Percentiles rank a stretch among this genome's conserved stretches.
phyloP scores from a whole-genome alignment of 2,888 invertebrate genomes.

The Minunthozetes semirufus region DNA sequence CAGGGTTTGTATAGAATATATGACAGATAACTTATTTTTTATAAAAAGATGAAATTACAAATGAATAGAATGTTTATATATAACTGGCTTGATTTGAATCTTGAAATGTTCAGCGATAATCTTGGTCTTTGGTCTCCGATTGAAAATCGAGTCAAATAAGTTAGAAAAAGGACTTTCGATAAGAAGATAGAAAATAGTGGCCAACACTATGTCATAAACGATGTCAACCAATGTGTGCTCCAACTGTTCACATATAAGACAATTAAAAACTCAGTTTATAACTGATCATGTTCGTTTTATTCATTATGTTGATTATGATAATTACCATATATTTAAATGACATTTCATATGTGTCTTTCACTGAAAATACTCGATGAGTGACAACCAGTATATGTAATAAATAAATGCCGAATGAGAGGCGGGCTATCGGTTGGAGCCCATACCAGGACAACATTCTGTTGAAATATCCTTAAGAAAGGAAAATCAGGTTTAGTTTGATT shows the following conservation, averaged over 20 bases:
- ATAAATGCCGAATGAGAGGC: neutral
- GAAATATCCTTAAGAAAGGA: neutral
- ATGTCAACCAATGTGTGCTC: neutral
- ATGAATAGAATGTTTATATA: too few relatives aligned
- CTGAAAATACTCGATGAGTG: neutral
- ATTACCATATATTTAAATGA: neutral
- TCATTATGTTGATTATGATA: too few relatives aligned
- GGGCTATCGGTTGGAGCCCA: neutral
- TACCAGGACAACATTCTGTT: neutral
- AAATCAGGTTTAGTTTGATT: too few relatives aligned
- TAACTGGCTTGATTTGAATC: too few relatives aligned
- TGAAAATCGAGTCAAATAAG: neutral
- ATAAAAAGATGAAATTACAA: too few relatives aligned
- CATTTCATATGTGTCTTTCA: neutral
- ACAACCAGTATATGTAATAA: neutral
- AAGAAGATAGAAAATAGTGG: neutral
- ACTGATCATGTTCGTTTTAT: too few relatives aligned
- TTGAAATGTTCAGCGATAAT: too few relatives aligned
- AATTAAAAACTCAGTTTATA: too few relatives aligned
- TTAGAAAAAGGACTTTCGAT: conserved; percentile 3
- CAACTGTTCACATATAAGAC: neutral
- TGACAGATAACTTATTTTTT: too few relatives aligned
- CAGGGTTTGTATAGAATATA: too few relatives aligned
- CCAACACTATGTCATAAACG: neutral
- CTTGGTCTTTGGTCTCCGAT: too few relatives aligned